Evolutionary conservation across 2,888 invertebrate species (phyloP), one percentile per base, ranked within the genome.

Genomic region (Xanthia togata): DNA sequence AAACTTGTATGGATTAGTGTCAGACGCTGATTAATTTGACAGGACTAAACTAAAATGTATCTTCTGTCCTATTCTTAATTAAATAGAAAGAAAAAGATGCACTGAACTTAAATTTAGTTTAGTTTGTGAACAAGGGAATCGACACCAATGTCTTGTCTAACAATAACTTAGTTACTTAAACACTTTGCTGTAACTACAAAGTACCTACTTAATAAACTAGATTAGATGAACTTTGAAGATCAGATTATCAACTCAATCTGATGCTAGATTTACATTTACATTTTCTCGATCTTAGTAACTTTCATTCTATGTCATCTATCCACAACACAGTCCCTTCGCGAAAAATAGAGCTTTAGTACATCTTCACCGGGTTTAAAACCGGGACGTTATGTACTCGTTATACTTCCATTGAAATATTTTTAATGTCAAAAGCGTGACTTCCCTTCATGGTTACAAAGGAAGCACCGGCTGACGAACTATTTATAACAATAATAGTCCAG

Each of bases 401-500:
- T 71, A 64, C 59, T 81, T 74, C 47, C 64, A 75, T 86, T 76
- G 72, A 80, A 70, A 64, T 35, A 64, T 83, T 41, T 84, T 76
- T 35, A 63, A 79, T 81, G 77, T 79, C 76, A 76, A 80, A 73
- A 70, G 73, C 67, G 73, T 83, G 81, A 73, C 78, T 73, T 77
- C 76, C 70, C 76, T 77, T 79, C 72, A 60, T 73, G 64, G 71
- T 71, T 50, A 81, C 78, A 86, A 84, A 84, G 77, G 81, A 71
- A 83, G 64, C 76, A 72, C 68, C 71, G 79, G 60, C 76, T 76
- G 81, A 76, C 64, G 71, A 67, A 53, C 74, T 75, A 78, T 83
- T 85, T 87, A 78, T 85, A 83, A 86, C 83, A 87, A 82, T 86
- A 86, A 83, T 82, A 82, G 80, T 83, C 79, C 68, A 71, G 57